Evolutionary conservation across 2,888 invertebrate species (phyloP).

Genomic region (Erannis defoliaria): DNA sequence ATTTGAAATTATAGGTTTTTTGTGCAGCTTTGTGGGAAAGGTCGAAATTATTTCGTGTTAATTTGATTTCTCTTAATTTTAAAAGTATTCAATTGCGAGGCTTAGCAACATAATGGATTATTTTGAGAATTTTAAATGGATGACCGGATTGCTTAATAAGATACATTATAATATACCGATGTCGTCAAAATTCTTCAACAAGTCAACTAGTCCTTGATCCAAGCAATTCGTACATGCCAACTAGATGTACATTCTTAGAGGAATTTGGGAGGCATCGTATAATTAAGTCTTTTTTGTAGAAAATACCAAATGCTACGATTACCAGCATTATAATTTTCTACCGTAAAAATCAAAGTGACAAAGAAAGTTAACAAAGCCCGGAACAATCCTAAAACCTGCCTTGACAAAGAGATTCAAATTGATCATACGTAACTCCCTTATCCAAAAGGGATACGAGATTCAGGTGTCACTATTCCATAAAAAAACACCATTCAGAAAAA

Average conservation of each 20-base stretch:
- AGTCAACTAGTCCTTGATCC: too few relatives aligned
- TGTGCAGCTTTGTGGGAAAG: conserved; percentile 35
- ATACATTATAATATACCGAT: too few relatives aligned
- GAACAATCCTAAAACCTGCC: conserved; percentile 58
- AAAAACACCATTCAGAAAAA: conserved; percentile 65
- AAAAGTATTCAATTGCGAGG: not conserved
- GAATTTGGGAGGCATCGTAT: not conserved
- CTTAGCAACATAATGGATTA: too few relatives aligned
- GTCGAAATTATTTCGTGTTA: conserved; percentile 22
- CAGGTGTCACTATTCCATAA: conserved; percentile 77
- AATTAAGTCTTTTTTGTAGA: not conserved
- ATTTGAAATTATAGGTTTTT: conserved; percentile 41
- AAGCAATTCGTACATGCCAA: too few relatives aligned
- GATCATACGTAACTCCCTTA: conserved; percentile 67
- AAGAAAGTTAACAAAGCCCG: conserved; percentile 28
- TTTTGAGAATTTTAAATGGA: too few relatives aligned
- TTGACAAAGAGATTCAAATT: conserved; percentile 69
- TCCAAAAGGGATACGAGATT: conserved; percentile 69
- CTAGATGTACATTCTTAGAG: too few relatives aligned
- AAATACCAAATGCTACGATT: not conserved
- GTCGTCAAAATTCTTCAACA: too few relatives aligned
- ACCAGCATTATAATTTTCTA: not conserved
- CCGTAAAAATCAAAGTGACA: conserved; percentile 14
- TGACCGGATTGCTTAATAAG: too few relatives aligned
- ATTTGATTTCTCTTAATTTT: not conserved